Conservation (phyloP, 1,140 invertebrate genomes). For the Rhyacophila brunnea region DNA sequence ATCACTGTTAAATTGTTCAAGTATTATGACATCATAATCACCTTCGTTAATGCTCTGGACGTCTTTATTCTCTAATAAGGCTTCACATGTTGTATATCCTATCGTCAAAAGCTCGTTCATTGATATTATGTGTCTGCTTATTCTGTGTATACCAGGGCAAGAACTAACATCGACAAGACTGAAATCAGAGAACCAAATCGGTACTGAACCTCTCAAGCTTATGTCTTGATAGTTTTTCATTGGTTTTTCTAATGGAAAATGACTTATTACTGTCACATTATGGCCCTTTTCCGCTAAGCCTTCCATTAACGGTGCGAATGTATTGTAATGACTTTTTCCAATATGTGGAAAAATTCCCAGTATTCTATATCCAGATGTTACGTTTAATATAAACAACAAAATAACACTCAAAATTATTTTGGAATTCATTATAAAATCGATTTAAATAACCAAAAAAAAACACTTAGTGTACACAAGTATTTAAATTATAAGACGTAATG, state of each 20-base stretch:
- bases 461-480: too few species aligned
- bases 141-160: background rate
- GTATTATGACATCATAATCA: constrained; percentile 66
- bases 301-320: constrained; percentile 62
- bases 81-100: constrained; percentile 40
- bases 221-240: constrained; percentile 59
- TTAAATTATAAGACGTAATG: too few species aligned
- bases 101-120: background rate
- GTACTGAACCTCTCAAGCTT: constrained; percentile 39
- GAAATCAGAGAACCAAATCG: constrained; percentile 8
- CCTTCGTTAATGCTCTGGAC: constrained; percentile 49
- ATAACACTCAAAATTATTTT: too few species aligned
- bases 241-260: constrained; percentile 55
- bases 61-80: constrained; percentile 42
- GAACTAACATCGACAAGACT: constrained; percentile 1
- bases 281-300: constrained; percentile 65
- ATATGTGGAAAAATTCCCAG: constrained; percentile 64
- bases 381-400: too few species aligned
- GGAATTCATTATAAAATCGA: too few species aligned
- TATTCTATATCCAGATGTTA: constrained; percentile 50
- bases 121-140: constrained; percentile 1
- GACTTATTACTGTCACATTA: constrained; percentile 66
- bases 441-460: too few species aligned
- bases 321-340: constrained; percentile 68
- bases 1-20: constrained; percentile 68